Evolutionary conservation across 1,140 invertebrate genomes (phyloP).

Genomic region (Radopholus similis): DNA sequence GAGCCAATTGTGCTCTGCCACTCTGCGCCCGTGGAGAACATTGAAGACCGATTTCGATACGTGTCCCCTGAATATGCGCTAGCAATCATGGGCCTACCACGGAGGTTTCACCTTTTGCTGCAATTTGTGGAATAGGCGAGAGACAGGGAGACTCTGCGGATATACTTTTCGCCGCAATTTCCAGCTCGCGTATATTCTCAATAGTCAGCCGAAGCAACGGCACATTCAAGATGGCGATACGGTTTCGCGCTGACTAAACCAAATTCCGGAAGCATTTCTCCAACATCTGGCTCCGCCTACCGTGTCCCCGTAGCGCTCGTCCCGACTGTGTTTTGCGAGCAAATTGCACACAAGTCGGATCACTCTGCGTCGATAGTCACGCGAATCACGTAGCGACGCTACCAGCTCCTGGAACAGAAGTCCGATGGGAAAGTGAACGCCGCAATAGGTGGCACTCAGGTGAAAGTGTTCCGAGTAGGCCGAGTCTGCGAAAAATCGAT

Average conservation of each 20-base stretch:
- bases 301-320: slow-evolving; percentile 74
- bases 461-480: slow-evolving; percentile 64
- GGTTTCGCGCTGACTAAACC: slow-evolving; percentile 72
- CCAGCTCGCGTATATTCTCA: slow-evolving; percentile 71
- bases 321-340: slow-evolving; percentile 86
- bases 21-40: background rate
- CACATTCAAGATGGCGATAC: slow-evolving; percentile 82
- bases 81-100: too few relatives aligned
- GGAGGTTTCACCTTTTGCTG: too few relatives aligned
- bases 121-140: slow-evolving; percentile 15
- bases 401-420: slow-evolving; percentile 72
- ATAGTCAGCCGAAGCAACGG: slow-evolving; percentile 81
- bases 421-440: slow-evolving; percentile 82
- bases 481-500: slow-evolving; percentile 38
- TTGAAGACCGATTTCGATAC: background rate
- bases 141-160: slow-evolving; percentile 6
- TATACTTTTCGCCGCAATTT: slow-evolving; percentile 32
- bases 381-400: slow-evolving; percentile 75
- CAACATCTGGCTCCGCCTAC: slow-evolving; percentile 54
- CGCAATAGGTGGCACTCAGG: slow-evolving; percentile 76
- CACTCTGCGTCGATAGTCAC: slow-evolving; percentile 74
- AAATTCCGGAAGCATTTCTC: too few relatives aligned
- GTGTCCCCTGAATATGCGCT: too few relatives aligned
- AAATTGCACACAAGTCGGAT: slow-evolving; percentile 76
- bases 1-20: too few relatives aligned